Evolutionary conservation across 2,797 vertebrate species (phyloP).

Genomic region (Ciconia nigra): DNA sequence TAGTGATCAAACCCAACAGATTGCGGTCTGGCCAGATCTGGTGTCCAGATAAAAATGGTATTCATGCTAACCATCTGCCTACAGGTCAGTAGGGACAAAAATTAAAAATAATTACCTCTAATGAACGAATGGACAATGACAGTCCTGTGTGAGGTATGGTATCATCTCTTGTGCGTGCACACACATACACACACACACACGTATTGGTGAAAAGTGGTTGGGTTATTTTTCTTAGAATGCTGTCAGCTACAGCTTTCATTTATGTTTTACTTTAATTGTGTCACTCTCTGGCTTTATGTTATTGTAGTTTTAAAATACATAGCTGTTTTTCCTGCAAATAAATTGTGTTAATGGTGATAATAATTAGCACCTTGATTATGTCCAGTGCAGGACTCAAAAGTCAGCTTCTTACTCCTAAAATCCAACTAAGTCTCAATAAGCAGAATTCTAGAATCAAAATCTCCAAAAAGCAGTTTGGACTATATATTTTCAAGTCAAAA

Average conservation of each 20-base stretch:
- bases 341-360: neutral
- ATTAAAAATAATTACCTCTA: conserved; percentile 78
- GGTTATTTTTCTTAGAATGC: neutral
- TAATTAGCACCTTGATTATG: neutral
- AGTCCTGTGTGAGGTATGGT: conserved; percentile 66
- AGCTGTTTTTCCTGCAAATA: neutral
- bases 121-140: conserved; percentile 77
- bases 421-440: neutral
- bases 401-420: neutral
- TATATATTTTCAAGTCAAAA: neutral
- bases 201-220: neutral
- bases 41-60: conserved; percentile 77
- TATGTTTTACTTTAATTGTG: neutral
- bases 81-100: conserved; percentile 76
- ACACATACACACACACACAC: neutral
- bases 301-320: neutral
- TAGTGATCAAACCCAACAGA: conserved; percentile 66
- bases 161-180: neutral
- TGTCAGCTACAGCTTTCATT: neutral
- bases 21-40: conserved; percentile 65
- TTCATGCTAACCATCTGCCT: conserved; percentile 81
- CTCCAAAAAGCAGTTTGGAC: neutral
- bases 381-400: neutral
- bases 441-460: neutral
- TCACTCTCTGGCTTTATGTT: neutral